phyloP scores from a whole-genome alignment of 2,797 vertebrate species.

The Kryptolebias ocellatus region DNA sequence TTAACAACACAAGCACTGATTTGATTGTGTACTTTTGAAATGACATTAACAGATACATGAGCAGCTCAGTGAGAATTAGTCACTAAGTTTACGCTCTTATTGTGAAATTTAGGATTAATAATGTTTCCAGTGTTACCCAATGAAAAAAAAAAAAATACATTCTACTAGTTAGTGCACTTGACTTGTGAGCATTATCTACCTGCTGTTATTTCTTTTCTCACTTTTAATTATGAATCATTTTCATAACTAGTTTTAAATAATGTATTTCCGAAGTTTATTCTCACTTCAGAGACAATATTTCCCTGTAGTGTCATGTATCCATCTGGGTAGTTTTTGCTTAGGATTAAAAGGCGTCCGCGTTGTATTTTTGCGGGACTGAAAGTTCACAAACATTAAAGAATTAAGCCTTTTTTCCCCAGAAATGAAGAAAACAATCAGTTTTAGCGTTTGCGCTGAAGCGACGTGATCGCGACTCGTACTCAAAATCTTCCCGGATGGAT shows the following conservation, averaged over 20 bases:
- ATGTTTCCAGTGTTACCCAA: constrained; percentile 47
- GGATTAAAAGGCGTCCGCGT: neutral
- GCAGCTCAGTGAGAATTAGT: constrained; percentile 20
- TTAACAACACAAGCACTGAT: constrained; percentile 41
- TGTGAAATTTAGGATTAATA: constrained; percentile 41
- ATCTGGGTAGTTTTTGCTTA: constrained; percentile 12
- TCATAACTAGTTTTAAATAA: constrained; percentile 8
- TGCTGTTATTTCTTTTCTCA: constrained; percentile 36
- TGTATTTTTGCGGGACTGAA: neutral
- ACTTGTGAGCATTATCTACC: constrained; percentile 40
- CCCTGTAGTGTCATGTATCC: constrained; percentile 12
- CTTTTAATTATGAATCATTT: constrained; percentile 18
- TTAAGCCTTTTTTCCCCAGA: too few relatives aligned
- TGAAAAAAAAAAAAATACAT: constrained; percentile 26
- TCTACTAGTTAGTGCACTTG: constrained; percentile 37
- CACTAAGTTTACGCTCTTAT: constrained; percentile 35
- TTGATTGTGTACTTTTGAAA: constrained; percentile 49
- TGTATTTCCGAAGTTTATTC: constrained; percentile 24
- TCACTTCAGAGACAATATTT: constrained; percentile 7
- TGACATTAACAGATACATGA: constrained; percentile 29
- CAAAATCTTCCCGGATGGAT: constrained; percentile 21
- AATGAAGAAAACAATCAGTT: neutral
- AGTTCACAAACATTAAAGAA: neutral
- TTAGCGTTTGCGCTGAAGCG: neutral
- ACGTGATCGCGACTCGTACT: constrained; percentile 1